Evolutionary conservation across 1,140 invertebrate species (phyloP).

Genomic region (Daktulosphaira vitifoliae): DNA sequence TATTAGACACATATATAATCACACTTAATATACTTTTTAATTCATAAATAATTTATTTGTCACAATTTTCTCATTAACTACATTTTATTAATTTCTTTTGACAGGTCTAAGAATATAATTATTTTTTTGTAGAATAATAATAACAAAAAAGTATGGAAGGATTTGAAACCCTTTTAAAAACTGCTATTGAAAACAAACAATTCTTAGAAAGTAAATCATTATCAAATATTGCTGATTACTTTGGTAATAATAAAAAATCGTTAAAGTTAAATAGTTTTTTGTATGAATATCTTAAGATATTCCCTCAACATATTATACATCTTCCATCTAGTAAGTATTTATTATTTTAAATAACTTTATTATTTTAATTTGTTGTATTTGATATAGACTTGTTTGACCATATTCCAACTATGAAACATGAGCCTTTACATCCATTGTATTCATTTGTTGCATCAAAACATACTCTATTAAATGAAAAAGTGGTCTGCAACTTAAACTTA

Average conservation of each 20-base stretch:
- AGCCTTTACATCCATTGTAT: constrained; percentile 23
- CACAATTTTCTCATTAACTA: too few relatives aligned
- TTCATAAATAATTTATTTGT: too few relatives aligned
- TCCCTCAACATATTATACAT: not conserved
- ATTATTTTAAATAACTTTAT: not conserved
- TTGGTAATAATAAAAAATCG: not conserved
- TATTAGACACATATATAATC: too few relatives aligned
- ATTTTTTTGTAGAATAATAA: too few relatives aligned
- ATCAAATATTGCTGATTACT: not conserved
- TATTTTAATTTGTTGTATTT: too few relatives aligned
- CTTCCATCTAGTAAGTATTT: constrained; percentile 9
- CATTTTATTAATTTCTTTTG: too few relatives aligned
- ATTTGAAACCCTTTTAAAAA: not conserved
- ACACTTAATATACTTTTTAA: too few relatives aligned
- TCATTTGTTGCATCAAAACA: constrained; percentile 4
- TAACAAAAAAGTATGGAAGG: not conserved
- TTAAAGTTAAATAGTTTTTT: not conserved
- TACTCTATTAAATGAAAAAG: too few relatives aligned
- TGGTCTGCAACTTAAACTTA: not conserved
- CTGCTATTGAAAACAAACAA: not conserved
- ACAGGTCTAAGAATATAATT: too few relatives aligned
- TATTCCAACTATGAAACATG: not conserved
- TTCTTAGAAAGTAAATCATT: not conserved
- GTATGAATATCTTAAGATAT: constrained; percentile 10
- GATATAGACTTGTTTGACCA: not conserved